A percentile compares a stretch with the other conserved stretches of the same genome.
Conservation (phyloP, 2,113 vertebrate genomes). For the Pardalotus punctatus region DNA sequence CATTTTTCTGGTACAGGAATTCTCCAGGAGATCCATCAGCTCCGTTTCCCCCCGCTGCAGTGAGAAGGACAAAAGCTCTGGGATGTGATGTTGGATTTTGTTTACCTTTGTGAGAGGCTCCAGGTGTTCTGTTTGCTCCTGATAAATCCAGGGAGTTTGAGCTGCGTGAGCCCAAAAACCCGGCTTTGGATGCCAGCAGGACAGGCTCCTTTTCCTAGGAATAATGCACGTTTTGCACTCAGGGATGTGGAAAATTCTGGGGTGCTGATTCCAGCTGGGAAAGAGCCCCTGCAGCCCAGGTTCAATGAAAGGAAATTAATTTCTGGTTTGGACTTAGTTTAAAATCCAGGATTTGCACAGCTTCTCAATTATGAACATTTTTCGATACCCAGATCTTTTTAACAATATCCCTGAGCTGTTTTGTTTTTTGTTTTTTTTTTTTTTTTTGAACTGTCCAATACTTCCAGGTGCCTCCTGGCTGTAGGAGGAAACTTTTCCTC, state of each 20-base stretch:
- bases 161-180: not conserved
- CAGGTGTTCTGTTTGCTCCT: not conserved
- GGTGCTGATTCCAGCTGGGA: not conserved
- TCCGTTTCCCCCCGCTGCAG: fast-evolving
- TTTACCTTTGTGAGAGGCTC: not conserved
- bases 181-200: not conserved
- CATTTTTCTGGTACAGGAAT: not conserved
- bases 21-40: not conserved
- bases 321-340: not conserved
- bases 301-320: not conserved
- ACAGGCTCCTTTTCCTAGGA: not conserved
- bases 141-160: not conserved
- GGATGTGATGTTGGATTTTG: not conserved
- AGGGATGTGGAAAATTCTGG: not conserved
- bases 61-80: not conserved
- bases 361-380: not conserved
- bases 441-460: not conserved
- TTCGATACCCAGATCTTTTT: not conserved
- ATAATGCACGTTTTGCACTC: not conserved
- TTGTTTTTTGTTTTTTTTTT: not conserved
- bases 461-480: not conserved
- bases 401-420: conserved; percentile 9
- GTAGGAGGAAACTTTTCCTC: not conserved
- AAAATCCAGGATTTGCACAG: not conserved
- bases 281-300: not conserved